These are phyloP conservation scores for Epizoanthus illoricatus DNA, from an alignment of 92 coral and sea anemone species.

Conservation along the genomic window DNA sequence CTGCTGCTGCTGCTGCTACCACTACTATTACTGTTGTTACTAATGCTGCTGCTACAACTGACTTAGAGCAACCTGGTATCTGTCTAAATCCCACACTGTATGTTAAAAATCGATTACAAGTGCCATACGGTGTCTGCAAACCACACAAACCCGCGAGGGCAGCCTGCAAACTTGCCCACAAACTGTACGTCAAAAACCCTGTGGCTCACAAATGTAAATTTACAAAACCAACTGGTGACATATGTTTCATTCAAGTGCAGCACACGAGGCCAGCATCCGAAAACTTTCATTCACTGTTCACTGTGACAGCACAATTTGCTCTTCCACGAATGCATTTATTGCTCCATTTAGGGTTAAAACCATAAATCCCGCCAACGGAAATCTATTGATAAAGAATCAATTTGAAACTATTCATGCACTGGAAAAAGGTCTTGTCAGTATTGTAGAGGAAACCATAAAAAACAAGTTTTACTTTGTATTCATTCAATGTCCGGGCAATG, in stretches of 20 bases:
- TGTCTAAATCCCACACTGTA: slow-evolving; percentile 23
- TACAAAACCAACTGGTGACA: background rate
- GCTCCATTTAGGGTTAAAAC: background rate
- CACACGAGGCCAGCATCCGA: background rate
- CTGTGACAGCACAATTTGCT: slow-evolving; percentile 9
- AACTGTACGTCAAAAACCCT: slow-evolving; percentile 12
- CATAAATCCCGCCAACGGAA: slow-evolving; percentile 9
- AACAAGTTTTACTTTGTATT: too few relatives aligned
- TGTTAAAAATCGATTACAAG: background rate
- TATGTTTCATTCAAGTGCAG: background rate
- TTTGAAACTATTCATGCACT: too few relatives aligned
- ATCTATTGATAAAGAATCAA: too few relatives aligned
- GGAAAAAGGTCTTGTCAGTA: too few relatives aligned
- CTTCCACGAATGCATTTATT: background rate
- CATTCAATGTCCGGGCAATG: too few relatives aligned
- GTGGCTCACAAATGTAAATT: background rate
- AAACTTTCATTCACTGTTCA: background rate
- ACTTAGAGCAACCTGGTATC: background rate
- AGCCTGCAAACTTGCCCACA: slow-evolving; percentile 28
- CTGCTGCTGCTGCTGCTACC: too few relatives aligned
- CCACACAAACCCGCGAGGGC: slow-evolving; percentile 16
- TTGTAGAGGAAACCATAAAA: too few relatives aligned
- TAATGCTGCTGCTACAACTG: too few relatives aligned
- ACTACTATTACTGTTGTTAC: background rate
- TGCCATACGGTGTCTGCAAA: slow-evolving; percentile 1